Conservation (phyloP, 2,888 invertebrate genomes). For the Gastracanthus pulcherrimus region DNA sequence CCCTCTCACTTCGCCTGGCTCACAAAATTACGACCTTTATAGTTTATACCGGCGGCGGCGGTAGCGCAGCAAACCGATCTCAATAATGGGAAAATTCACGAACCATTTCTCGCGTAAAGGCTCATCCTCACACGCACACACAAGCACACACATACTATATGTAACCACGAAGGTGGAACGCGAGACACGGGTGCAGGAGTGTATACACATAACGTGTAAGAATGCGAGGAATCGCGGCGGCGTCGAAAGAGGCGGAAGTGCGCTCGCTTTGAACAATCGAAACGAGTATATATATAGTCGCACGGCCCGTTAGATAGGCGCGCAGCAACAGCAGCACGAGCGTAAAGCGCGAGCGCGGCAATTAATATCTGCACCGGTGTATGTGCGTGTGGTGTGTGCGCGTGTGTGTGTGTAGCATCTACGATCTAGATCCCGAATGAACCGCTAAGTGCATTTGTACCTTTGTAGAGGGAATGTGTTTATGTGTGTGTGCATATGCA, state of each 20-base stretch:
- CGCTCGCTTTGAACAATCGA: slow-evolving; percentile 58
- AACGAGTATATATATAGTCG: slow-evolving; percentile 54
- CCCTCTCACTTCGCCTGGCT: not conserved
- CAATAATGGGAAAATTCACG: slow-evolving; percentile 56
- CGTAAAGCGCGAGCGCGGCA: slow-evolving; percentile 35
- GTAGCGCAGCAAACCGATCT: not conserved
- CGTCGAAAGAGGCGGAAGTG: slow-evolving; percentile 50
- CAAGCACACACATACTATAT: not conserved
- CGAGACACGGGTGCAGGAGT: not conserved
- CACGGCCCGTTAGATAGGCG: slow-evolving; percentile 56
- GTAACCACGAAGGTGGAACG: not conserved
- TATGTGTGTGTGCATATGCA: not conserved
- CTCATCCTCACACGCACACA: not conserved
- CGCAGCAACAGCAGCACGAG: slow-evolving; percentile 26
- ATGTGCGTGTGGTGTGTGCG: too few species aligned
- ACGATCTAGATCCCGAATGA: slow-evolving; percentile 50
- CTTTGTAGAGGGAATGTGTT: not conserved
- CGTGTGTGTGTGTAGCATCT: not conserved
- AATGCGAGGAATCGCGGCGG: slow-evolving; percentile 49
- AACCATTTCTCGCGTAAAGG: slow-evolving; percentile 37
- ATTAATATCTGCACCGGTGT: slow-evolving; percentile 42
- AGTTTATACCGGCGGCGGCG: not conserved
- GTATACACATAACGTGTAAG: slow-evolving; percentile 1
- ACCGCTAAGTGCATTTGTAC: slow-evolving; percentile 47
- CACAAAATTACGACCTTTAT: slow-evolving; percentile 11